These are phyloP conservation scores for Clarias magur DNA, from an alignment of 2,113 vertebrate genomes.

Conservation along the genomic window DNA sequence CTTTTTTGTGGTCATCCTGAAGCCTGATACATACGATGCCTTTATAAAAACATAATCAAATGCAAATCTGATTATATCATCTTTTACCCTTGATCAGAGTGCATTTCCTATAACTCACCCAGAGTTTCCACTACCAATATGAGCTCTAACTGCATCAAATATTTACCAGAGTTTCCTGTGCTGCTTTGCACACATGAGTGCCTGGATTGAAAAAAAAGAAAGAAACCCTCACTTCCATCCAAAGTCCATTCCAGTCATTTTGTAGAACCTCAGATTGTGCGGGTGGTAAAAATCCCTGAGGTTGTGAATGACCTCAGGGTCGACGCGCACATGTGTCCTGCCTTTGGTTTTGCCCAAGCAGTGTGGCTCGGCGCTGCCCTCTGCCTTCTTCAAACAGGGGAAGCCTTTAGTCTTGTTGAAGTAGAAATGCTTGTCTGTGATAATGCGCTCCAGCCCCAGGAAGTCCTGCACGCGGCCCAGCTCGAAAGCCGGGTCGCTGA, in stretches of 20 bases:
- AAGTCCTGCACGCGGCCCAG: constrained; percentile 80
- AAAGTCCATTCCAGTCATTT: constrained; percentile 76
- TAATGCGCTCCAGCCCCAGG: constrained; percentile 77
- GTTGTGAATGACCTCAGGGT: constrained; percentile 67
- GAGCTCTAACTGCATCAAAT: constrained; percentile 7
- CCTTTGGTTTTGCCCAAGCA: constrained; percentile 80
- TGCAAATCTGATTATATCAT: constrained; percentile 11
- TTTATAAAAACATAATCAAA: constrained; percentile 17
- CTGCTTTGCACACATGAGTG: constrained; percentile 15
- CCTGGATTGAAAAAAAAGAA: not conserved
- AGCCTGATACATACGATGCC: not conserved
- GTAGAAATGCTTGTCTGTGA: constrained; percentile 82
- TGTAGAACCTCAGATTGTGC: constrained; percentile 76
- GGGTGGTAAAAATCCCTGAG: constrained; percentile 76
- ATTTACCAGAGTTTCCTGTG: constrained; percentile 5
- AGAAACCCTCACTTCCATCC: constrained; percentile 73
- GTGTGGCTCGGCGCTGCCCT: constrained; percentile 81
- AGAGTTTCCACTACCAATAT: not conserved
- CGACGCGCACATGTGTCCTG: constrained; percentile 70
- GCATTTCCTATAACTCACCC: not conserved
- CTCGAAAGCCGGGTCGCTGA: constrained; percentile 76
- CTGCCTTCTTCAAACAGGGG: constrained; percentile 79
- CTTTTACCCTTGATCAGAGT: constrained; percentile 18
- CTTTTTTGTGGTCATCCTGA: not conserved
- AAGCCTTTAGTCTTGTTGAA: constrained; percentile 83